A percentile compares a stretch with the other conserved stretches of the same genome.
Evolutionary conservation across 1,140 invertebrate genomes (phyloP).

Genomic region (Eriocheir sinensis): DNA sequence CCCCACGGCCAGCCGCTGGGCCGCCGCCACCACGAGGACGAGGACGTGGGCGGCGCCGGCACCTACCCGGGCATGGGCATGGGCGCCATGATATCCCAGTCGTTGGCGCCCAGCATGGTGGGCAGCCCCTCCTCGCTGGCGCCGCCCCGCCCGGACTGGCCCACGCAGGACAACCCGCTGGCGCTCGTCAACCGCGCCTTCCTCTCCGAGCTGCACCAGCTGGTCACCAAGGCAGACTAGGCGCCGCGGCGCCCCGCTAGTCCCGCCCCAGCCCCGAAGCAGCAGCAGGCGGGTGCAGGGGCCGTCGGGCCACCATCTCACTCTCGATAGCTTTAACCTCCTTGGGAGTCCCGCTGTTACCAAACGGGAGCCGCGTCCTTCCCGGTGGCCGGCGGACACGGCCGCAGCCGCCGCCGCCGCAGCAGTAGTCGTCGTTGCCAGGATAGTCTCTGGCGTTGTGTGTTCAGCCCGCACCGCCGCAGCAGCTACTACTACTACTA

Average conservation of each 20-base stretch:
- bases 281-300: conserved; percentile 18
- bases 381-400: not conserved
- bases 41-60: conserved; percentile 65
- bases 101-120: conserved; percentile 68
- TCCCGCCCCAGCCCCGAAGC: conserved; percentile 47
- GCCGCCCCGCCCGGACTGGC: conserved; percentile 70
- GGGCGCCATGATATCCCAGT: conserved; percentile 71
- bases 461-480: conserved; percentile 72
- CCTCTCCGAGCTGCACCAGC: conserved; percentile 74
- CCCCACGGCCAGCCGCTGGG: conserved; percentile 39
- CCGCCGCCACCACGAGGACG: conserved; percentile 72
- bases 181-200: conserved; percentile 71
- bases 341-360: conserved; percentile 67
- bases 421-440: conserved; percentile 69
- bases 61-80: conserved; percentile 75
- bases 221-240: conserved; percentile 78
- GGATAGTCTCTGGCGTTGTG: conserved; percentile 71
- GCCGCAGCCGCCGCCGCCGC: not conserved
- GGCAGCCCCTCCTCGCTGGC: conserved; percentile 57
- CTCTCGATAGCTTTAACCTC: conserved; percentile 72
- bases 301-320: conserved; percentile 67
- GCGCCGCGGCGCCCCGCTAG: conserved; percentile 34
- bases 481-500: conserved; percentile 73
- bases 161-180: conserved; percentile 73
- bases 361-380: conserved; percentile 54